These are phyloP conservation scores for Heteractis magnifica DNA, from an alignment of 92 coral and sea anemone species.

Conservation along the genomic window DNA sequence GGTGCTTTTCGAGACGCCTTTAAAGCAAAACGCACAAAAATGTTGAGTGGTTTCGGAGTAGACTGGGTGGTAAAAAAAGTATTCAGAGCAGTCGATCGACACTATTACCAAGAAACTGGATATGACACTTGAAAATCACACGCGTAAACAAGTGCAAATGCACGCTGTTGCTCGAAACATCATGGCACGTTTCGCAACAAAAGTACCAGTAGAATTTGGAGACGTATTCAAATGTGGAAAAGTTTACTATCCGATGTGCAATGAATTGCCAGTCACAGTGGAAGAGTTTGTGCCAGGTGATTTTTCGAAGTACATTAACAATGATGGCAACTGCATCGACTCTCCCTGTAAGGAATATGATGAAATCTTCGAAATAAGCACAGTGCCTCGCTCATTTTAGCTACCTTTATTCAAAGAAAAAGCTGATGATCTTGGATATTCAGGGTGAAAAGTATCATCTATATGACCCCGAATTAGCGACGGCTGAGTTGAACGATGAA, in stretches of 20 bases:
- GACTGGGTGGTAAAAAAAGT: constrained; percentile 64
- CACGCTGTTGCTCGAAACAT: constrained; percentile 51
- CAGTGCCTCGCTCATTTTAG: constrained; percentile 24
- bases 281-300: constrained; percentile 51
- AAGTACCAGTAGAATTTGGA: constrained; percentile 56
- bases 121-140: constrained; percentile 52
- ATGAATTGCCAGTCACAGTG: constrained; percentile 40
- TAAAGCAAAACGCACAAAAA: too few species aligned
- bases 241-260: constrained; percentile 44
- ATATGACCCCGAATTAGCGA: constrained; percentile 14
- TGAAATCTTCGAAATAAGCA: constrained; percentile 22
- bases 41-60: too few species aligned
- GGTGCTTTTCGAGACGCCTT: too few species aligned
- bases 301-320: constrained; percentile 46
- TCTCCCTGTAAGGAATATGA: constrained; percentile 4
- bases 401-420: constrained; percentile 16
- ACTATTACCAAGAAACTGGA: constrained; percentile 40
- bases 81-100: constrained; percentile 36
- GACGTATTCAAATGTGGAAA: constrained; percentile 41
- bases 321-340: constrained; percentile 28
- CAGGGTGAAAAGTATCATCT: constrained; percentile 7
- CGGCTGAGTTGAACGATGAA: not conserved
- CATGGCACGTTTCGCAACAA: constrained; percentile 47
- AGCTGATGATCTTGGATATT: not conserved
- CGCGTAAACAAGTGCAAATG: constrained; percentile 65